Conservation (phyloP, 1,140 invertebrate species). For the Ceratina japonica region DNA sequence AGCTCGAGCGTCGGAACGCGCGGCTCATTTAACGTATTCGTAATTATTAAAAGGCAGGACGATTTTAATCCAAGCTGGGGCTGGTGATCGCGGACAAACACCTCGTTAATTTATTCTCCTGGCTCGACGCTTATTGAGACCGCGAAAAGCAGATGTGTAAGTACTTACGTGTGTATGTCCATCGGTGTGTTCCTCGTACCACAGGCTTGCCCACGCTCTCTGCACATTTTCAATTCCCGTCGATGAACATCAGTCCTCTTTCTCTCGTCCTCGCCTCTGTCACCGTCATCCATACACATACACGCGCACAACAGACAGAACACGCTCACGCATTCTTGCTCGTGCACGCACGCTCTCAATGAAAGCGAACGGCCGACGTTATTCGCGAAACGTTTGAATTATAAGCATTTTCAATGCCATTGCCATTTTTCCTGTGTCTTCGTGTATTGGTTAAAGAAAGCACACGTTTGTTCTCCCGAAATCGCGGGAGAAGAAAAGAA, state of each 20-base stretch:
- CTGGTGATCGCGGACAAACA: conserved; percentile 55
- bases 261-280: background rate
- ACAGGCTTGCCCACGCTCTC: conserved; percentile 13
- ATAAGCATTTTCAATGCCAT: too few species aligned
- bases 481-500: too few species aligned
- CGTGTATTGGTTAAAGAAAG: background rate
- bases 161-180: background rate
- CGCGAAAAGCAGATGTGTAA: background rate
- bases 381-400: conserved; percentile 16
- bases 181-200: background rate
- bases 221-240: conserved; percentile 34
- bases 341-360: background rate
- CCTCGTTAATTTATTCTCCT: conserved; percentile 62
- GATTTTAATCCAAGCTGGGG: conserved; percentile 52
- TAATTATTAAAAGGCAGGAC: conserved; percentile 58
- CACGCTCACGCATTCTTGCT: too few species aligned
- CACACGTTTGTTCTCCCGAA: background rate
- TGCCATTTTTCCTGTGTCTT: too few species aligned
- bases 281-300: background rate
- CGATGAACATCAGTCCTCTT: conserved; percentile 22
- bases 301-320: background rate
- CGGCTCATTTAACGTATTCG: conserved; percentile 53
- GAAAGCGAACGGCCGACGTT: background rate
- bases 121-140: conserved; percentile 41
- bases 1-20: conserved; percentile 41